phyloP scores from a whole-genome alignment of 2,888 invertebrate genomes.

The Acanthosoma haemorrhoidale region DNA sequence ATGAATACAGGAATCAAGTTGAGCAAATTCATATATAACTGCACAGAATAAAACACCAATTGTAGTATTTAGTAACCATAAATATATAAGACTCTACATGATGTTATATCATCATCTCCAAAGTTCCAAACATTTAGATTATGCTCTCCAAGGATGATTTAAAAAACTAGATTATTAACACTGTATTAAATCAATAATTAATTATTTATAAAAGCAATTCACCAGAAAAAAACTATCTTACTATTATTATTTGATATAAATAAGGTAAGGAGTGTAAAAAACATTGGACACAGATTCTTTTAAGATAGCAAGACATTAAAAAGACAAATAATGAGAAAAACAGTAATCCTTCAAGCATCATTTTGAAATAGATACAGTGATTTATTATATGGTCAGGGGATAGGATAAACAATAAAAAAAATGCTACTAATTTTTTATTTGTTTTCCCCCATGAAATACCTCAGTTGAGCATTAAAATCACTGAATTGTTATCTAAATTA shows the following conservation, averaged over 20 bases:
- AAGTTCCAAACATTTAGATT: slow-evolving; percentile 6
- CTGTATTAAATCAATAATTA: neutral
- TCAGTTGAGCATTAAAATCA: neutral
- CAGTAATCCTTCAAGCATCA: neutral
- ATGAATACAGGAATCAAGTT: slow-evolving; percentile 36
- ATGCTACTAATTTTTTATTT: no score
- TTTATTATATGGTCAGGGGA: no score
- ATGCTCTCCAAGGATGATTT: neutral
- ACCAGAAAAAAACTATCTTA: neutral
- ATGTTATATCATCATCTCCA: neutral
- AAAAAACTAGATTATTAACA: slow-evolving; percentile 7
- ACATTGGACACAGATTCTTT: neutral
- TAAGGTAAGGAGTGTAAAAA: neutral
- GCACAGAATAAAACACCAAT: slow-evolving; percentile 32
- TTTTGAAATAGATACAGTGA: neutral
- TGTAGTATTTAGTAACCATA: slow-evolving; percentile 24
- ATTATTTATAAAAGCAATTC: slow-evolving; percentile 1
- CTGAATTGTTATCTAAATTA: neutral
- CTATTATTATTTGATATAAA: neutral
- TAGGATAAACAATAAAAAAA: no score
- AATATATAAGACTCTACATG: slow-evolving; percentile 12
- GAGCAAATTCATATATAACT: slow-evolving; percentile 37
- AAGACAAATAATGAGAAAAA: neutral
- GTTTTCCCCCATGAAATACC: neutral
- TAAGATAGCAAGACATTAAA: neutral